phyloP scores from a whole-genome alignment of 1,140 invertebrate species.

The Bombus sylvicola region DNA sequence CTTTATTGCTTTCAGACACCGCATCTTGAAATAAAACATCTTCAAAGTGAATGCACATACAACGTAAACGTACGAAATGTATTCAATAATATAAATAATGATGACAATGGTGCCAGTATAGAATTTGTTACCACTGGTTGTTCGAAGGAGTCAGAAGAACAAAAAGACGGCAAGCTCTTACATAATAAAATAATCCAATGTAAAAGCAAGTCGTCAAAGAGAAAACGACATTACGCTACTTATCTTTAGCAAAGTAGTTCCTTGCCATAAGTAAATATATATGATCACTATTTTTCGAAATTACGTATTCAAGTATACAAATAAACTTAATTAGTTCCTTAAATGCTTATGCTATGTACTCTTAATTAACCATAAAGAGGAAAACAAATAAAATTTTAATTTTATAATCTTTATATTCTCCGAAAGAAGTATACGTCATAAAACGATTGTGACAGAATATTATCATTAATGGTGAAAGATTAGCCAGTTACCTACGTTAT shows the following conservation, averaged over 20 bases:
- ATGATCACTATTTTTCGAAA: background rate
- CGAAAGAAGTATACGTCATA: background rate
- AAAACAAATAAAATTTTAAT: background rate
- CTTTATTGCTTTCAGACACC: conserved; percentile 51
- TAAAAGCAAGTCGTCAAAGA: conserved; percentile 63
- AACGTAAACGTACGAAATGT: conserved; percentile 64
- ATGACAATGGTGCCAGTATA: conserved; percentile 59
- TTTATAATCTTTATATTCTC: background rate
- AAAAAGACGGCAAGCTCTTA: conserved; percentile 42
- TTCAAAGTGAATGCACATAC: conserved; percentile 68
- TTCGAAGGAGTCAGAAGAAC: conserved; percentile 30
- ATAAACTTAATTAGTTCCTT: background rate
- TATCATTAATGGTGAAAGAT: background rate
- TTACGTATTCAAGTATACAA: background rate
- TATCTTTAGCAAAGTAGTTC: conserved; percentile 36
- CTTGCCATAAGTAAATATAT: background rate
- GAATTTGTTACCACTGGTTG: conserved; percentile 69
- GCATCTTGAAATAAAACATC: conserved; percentile 64
- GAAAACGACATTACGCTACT: conserved; percentile 45
- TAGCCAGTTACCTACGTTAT: too few species aligned
- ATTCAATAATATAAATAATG: conserved; percentile 19
- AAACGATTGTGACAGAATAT: background rate
- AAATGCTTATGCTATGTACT: background rate
- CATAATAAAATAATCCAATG: conserved; percentile 56
- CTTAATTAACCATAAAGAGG: background rate